phyloP scores from a whole-genome alignment of 1,140 invertebrate genomes.

The Thaumatotibia leucotreta region DNA sequence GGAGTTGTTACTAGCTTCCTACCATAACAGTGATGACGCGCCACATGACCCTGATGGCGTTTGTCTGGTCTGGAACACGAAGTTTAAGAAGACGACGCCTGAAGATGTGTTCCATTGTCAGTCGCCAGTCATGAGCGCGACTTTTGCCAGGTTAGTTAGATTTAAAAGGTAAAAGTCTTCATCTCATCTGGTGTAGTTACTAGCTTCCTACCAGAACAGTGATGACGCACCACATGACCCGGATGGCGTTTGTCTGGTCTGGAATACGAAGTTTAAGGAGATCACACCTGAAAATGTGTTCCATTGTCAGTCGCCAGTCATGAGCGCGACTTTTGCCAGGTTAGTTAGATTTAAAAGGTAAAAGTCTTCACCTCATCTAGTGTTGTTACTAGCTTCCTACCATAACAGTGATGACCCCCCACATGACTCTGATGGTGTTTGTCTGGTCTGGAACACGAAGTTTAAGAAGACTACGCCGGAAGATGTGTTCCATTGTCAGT shows the following conservation, averaged over 20 bases:
- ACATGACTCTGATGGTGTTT: constrained; percentile 97
- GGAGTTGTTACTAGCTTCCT: constrained; percentile 95
- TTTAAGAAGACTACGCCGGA: no score
- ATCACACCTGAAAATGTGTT: constrained; percentile 98
- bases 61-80: constrained; percentile 98
- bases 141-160: constrained; percentile 87
- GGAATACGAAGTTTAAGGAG: constrained; percentile 99
- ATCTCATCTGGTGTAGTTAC: no score
- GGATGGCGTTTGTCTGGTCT: constrained; percentile 97
- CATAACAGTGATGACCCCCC: constrained; percentile 96
- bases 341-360: no score
- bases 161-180: no score
- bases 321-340: constrained; percentile 96
- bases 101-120: constrained; percentile 99
- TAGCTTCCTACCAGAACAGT: constrained; percentile 96
- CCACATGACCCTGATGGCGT: constrained; percentile 98
- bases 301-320: constrained; percentile 98
- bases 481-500: no score
- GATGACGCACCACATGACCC: constrained; percentile 96
- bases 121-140: constrained; percentile 96
- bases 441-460: no score
- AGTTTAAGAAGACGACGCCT: constrained; percentile 97
- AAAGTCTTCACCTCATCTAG: no score
- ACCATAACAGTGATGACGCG: constrained; percentile 96
- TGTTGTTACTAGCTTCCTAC: no score